These are phyloP conservation scores for Schizaphis graminum DNA, from an alignment of 2,888 invertebrate genomes.

Conservation along the genomic window DNA sequence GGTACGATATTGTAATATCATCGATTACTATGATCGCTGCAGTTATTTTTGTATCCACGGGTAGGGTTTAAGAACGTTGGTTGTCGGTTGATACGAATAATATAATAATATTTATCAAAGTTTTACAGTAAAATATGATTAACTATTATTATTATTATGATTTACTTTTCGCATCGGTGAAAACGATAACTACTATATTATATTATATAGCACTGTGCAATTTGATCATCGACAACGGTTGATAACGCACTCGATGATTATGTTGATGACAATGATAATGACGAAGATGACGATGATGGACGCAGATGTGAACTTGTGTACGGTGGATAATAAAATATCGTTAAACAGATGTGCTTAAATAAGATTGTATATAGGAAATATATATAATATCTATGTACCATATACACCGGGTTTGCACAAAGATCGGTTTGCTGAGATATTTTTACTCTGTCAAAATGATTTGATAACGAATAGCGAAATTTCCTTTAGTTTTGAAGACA, in stretches of 20 bases:
- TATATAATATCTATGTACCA: not conserved
- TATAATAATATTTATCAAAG: not conserved
- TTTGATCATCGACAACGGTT: not conserved
- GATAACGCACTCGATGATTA: not conserved
- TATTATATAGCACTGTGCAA: not conserved
- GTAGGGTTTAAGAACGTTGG: not conserved
- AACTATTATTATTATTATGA: not conserved
- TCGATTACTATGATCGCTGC: not conserved
- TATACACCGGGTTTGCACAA: rapidly evolving
- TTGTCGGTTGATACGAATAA: not conserved
- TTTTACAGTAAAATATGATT: not conserved
- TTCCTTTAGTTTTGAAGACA: not conserved
- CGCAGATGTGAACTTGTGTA: not conserved
- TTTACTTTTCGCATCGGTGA: not conserved
- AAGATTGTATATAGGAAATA: not conserved
- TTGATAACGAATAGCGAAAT: not conserved
- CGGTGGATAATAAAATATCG: not conserved
- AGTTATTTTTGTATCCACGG: not conserved
- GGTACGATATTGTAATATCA: not conserved
- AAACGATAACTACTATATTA: not conserved
- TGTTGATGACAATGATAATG: not conserved
- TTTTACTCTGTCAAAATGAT: not conserved
- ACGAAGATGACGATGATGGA: not conserved
- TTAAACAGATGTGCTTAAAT: not conserved
- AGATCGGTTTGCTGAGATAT: not conserved